Evolutionary conservation across 1,140 invertebrate genomes (phyloP).

Genomic region (Drosophila mojavensis): DNA sequence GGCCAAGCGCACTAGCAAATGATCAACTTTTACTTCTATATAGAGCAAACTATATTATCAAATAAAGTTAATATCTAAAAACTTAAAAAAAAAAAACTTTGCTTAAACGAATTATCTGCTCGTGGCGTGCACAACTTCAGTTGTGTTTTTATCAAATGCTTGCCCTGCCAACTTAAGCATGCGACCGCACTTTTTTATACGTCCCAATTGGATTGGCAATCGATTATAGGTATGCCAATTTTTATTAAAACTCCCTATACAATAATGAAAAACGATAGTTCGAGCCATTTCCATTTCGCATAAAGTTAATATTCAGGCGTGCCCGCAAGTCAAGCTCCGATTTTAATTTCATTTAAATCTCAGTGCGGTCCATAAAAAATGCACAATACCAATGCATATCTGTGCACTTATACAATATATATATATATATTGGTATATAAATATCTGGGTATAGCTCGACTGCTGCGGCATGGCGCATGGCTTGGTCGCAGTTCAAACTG

Average conservation of each 20-base stretch:
- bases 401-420: conserved; percentile 12
- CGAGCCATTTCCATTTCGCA: conserved; percentile 52
- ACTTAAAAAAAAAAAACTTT: too few species aligned
- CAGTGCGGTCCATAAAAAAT: conserved; percentile 54
- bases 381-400: conserved; percentile 16
- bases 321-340: conserved; percentile 61
- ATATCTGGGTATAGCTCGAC: conserved; percentile 9
- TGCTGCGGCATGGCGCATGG: conserved; percentile 27
- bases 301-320: conserved; percentile 65
- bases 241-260: conserved; percentile 55
- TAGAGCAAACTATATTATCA: too few species aligned
- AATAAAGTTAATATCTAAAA: too few species aligned
- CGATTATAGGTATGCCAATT: conserved; percentile 47
- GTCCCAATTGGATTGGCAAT: conserved; percentile 19
- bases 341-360: conserved; percentile 73
- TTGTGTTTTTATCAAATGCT: conserved; percentile 7
- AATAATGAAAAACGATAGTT: conserved; percentile 64
- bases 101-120: too few species aligned
- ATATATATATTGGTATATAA: conserved; percentile 8
- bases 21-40: not conserved
- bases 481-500: conserved; percentile 67
- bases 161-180: too few species aligned
- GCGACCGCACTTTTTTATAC: not conserved
- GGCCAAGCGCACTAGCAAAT: conserved; percentile 1
- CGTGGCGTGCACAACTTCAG: not conserved